Evolutionary conservation across 2,888 invertebrate species (phyloP).

Genomic region (Urechis unicinctus): DNA sequence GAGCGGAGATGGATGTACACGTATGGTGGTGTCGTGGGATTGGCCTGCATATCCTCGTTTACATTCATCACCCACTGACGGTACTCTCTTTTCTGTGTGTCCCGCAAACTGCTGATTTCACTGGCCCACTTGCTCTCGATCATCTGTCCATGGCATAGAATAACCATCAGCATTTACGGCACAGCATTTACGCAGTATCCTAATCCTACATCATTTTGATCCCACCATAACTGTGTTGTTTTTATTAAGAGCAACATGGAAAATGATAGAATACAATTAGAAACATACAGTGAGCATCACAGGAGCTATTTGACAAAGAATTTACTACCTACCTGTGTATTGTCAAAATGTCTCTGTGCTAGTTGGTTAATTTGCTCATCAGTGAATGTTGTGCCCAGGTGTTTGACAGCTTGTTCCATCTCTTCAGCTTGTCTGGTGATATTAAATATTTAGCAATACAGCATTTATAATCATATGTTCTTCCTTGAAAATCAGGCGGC

Average conservation of each 20-base stretch:
- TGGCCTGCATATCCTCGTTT: slow-evolving; percentile 64
- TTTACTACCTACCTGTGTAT: slow-evolving; percentile 64
- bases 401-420: slow-evolving; percentile 78
- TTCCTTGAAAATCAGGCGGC: no score
- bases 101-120: slow-evolving; percentile 75
- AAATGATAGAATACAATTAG: no score
- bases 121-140: slow-evolving; percentile 72
- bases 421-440: slow-evolving; percentile 59
- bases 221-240: no score
- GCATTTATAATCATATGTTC: no score
- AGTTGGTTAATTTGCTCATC: slow-evolving; percentile 65
- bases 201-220: no score
- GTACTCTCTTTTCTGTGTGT: slow-evolving; percentile 79
- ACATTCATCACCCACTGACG: slow-evolving; percentile 82
- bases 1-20: no score
- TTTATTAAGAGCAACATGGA: no score
- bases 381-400: slow-evolving; percentile 69
- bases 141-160: slow-evolving; percentile 54
- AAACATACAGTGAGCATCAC: no score
- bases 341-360: slow-evolving; percentile 24
- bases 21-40: slow-evolving; percentile 6
- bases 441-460: background rate
- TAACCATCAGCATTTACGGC: background rate
- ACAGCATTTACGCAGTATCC: no score
- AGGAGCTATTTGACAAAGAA: no score